A percentile compares a stretch with the other conserved stretches of the same genome.
Conservation (phyloP, 1,140 invertebrate species). For the Saccostrea glomerata region DNA sequence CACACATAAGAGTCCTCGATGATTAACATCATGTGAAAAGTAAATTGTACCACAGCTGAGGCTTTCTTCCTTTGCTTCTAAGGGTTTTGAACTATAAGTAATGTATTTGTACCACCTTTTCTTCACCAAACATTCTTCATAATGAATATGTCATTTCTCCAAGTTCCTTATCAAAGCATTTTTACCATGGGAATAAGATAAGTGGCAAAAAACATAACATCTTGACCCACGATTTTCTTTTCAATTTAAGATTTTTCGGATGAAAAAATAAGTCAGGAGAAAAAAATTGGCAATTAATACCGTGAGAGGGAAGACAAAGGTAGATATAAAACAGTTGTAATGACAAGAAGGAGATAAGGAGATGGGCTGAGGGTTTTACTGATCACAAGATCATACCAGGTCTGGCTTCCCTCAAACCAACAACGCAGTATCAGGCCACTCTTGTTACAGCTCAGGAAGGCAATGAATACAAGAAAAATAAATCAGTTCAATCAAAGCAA, state of each 20-base stretch:
- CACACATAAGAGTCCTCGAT: background rate
- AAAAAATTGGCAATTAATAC: slow-evolving; percentile 37
- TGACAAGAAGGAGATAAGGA: slow-evolving; percentile 24
- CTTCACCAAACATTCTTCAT: background rate
- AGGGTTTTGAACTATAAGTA: background rate
- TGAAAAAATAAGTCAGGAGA: background rate
- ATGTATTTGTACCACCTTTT: background rate
- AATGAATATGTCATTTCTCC: slow-evolving; percentile 23
- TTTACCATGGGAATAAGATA: slow-evolving; percentile 20
- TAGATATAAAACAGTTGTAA: slow-evolving; percentile 37
- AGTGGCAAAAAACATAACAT: background rate
- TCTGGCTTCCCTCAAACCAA: slow-evolving; percentile 1
- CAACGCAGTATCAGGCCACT: background rate
- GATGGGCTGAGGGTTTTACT: background rate
- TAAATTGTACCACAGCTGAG: slow-evolving; percentile 1
- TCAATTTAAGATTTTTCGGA: background rate
- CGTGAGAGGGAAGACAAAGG: background rate
- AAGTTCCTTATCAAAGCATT: slow-evolving; percentile 11
- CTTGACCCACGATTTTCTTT: slow-evolving; percentile 1
- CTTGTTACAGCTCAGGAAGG: background rate
- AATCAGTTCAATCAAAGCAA: background rate
- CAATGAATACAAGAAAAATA: background rate
- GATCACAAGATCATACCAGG: background rate
- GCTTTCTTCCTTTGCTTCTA: background rate
- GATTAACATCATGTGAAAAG: slow-evolving; percentile 8